These are phyloP conservation scores for Piscicola geometra DNA, from an alignment of 2,888 invertebrate species.

Conservation along the genomic window DNA sequence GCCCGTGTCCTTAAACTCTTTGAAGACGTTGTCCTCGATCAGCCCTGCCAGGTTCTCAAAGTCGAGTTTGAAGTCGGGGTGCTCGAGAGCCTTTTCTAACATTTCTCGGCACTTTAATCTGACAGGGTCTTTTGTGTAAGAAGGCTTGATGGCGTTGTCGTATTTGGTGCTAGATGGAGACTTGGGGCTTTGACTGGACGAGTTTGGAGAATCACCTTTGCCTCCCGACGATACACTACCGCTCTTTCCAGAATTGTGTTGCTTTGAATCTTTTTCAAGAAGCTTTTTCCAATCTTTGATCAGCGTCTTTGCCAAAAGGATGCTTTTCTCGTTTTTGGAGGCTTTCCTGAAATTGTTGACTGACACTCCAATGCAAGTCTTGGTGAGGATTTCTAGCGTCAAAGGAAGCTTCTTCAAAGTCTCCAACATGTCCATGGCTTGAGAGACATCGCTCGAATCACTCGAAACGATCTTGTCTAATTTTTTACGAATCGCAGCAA, in stretches of 20 bases:
- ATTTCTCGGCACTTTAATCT: conserved; percentile 88
- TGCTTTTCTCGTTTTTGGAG: conserved; percentile 88
- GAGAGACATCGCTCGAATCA: conserved; percentile 50
- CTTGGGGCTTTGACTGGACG: conserved; percentile 4
- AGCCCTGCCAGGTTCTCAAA: conserved; percentile 48
- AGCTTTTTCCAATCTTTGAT: conserved; percentile 98
- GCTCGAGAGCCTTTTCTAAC: conserved; percentile 72
- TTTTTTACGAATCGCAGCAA: conserved; percentile 88
- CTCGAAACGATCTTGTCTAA: conserved; percentile 88
- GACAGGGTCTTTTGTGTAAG: conserved; percentile 72
- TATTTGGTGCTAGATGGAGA: neutral
- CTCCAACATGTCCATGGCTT: conserved; percentile 80
- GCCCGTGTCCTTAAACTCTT: conserved; percentile 87
- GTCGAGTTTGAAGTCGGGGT: conserved; percentile 59
- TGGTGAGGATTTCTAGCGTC: conserved; percentile 83
- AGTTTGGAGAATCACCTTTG: conserved; percentile 28
- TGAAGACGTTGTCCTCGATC: conserved; percentile 64
- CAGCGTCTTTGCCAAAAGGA: conserved; percentile 83
- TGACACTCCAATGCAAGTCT: conserved; percentile 95
- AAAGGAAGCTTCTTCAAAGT: conserved; percentile 81
- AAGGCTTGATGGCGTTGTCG: conserved; percentile 32
- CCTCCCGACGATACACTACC: conserved; percentile 4
- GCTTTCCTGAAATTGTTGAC: conserved; percentile 87
- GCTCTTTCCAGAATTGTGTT: neutral
- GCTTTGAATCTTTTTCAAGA: conserved; percentile 54